These are phyloP conservation scores for Anguilla megastoma DNA, from an alignment of 2,797 vertebrate genomes.

Conservation along the genomic window DNA sequence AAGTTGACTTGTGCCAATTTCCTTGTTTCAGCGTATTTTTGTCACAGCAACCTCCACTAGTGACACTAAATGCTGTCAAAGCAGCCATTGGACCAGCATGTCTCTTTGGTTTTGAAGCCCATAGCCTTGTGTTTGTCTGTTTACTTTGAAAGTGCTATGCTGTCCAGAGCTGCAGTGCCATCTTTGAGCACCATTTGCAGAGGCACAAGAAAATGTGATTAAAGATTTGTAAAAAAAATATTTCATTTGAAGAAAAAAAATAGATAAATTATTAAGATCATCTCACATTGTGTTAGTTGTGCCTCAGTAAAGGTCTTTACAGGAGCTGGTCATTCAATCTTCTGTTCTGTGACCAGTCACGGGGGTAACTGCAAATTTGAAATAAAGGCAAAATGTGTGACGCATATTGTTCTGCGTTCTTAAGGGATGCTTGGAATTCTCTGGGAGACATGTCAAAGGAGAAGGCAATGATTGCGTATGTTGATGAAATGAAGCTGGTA, in stretches of 20 bases:
- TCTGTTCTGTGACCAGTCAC: background rate
- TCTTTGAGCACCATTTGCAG: background rate
- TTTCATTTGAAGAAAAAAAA: background rate
- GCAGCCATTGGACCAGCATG: background rate
- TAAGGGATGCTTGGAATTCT: conserved; percentile 93
- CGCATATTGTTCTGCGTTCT: conserved; percentile 45
- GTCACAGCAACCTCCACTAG: background rate
- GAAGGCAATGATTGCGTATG: conserved; percentile 93
- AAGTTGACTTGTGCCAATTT: background rate
- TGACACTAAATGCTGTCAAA: background rate
- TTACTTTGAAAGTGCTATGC: background rate
- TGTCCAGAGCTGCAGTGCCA: background rate
- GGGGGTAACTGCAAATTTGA: background rate
- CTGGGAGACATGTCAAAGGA: conserved; percentile 91
- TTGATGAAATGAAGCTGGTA: conserved; percentile 97
- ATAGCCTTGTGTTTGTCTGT: background rate
- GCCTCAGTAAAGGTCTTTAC: background rate
- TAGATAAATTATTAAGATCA: background rate
- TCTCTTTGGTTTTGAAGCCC: background rate
- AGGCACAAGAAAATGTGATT: background rate
- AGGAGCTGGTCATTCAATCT: background rate
- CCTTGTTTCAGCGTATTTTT: background rate
- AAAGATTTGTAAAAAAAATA: background rate
- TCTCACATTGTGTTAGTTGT: background rate
- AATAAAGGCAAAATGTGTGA: background rate